phyloP scores from a whole-genome alignment of 2,113 vertebrate genomes.

The Calonectris borealis region DNA sequence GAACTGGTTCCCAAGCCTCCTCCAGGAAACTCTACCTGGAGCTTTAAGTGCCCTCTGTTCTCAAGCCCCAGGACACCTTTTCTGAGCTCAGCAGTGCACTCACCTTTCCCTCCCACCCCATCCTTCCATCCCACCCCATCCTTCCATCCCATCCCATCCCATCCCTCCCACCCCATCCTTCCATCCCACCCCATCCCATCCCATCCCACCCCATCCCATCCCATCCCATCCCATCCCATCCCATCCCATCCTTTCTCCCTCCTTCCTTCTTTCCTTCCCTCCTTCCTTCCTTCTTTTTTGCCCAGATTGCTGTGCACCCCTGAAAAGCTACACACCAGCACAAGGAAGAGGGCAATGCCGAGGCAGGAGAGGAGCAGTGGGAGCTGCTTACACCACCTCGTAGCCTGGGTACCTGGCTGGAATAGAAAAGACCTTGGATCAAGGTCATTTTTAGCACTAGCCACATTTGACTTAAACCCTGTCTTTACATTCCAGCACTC shows the following conservation, averaged over 20 bases:
- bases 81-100: background rate
- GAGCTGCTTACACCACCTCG: background rate
- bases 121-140: background rate
- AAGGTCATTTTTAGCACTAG: background rate
- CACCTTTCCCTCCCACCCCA: background rate
- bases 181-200: no score
- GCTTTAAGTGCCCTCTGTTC: background rate
- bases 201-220: no score
- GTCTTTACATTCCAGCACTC: background rate
- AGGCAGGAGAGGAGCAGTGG: background rate
- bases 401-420: fast-evolving
- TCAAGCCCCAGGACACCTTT: background rate
- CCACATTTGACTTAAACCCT: background rate
- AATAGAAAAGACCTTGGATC: background rate
- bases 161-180: no score
- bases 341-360: fast-evolving
- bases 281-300: background rate
- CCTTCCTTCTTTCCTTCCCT: background rate
- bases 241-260: no score
- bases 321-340: background rate
- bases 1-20: background rate
- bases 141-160: no score
- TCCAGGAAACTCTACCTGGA: background rate
- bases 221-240: no score
- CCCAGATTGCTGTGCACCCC: fast-evolving